Conservation (phyloP, 1,140 invertebrate genomes). For the Aphis gossypii region DNA sequence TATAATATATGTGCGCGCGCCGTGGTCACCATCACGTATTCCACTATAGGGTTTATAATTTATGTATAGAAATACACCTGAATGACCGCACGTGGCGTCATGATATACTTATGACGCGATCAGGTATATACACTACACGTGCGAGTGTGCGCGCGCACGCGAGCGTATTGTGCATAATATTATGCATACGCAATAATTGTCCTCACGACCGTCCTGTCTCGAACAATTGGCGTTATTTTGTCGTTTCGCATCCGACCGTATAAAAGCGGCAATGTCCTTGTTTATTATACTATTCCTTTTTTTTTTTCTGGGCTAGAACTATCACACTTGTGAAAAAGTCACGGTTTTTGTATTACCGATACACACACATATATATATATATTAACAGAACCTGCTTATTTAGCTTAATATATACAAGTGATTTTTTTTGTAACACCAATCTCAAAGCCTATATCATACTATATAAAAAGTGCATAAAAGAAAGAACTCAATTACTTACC, state of each 20-base stretch:
- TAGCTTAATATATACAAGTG: too few relatives aligned
- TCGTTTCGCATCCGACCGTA: not conserved
- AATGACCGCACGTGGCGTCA: conserved; percentile 7
- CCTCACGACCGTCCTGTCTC: not conserved
- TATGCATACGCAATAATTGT: not conserved
- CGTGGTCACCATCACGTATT: conserved; percentile 28
- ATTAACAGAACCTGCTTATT: too few relatives aligned
- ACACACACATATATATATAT: too few relatives aligned
- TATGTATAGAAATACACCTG: not conserved
- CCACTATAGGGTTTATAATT: not conserved
- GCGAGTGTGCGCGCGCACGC: not conserved
- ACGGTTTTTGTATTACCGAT: not conserved
- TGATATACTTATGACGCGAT: conserved; percentile 10
- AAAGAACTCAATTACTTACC: too few relatives aligned
- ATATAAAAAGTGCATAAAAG: too few relatives aligned
- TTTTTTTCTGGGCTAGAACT: not conserved
- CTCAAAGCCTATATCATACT: too few relatives aligned
- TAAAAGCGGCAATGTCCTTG: too few relatives aligned
- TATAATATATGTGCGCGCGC: not conserved
- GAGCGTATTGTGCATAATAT: not conserved
- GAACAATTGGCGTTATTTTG: not conserved
- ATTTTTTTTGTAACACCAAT: too few relatives aligned
- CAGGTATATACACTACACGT: not conserved
- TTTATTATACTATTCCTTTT: not conserved
- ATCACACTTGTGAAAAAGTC: not conserved